Conservation (phyloP, 2,888 invertebrate species). For the Drosophila melanosoma region DNA sequence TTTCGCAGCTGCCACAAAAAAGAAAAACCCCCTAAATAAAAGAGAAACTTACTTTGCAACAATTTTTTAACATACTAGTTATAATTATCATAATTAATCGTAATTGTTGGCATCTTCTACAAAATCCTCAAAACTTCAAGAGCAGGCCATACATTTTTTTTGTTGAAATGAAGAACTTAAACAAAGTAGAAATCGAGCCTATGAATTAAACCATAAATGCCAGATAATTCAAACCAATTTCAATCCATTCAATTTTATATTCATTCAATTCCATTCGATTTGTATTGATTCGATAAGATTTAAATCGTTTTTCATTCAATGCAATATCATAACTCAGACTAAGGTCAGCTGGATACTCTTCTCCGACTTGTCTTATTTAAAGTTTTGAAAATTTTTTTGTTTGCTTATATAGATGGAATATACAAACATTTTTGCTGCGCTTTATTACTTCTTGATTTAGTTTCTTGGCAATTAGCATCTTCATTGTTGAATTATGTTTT, state of each 20-base stretch:
- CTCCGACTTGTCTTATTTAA: constrained; percentile 50
- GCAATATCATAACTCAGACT: constrained; percentile 64
- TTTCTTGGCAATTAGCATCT: constrained; percentile 71
- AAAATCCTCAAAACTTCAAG: not conserved
- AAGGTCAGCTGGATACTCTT: constrained; percentile 61
- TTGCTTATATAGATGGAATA: constrained; percentile 75
- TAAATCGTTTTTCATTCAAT: constrained; percentile 33
- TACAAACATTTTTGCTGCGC: constrained; percentile 44
- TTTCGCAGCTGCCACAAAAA: not conserved
- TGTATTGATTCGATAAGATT: not conserved
- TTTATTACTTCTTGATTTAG: constrained; percentile 51
- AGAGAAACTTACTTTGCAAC: not conserved
- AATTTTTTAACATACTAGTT: not conserved
- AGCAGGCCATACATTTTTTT: not conserved
- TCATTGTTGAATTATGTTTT: constrained; percentile 59
- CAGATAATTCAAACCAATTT: constrained; percentile 30
- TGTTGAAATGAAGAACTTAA: not conserved
- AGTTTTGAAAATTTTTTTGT: constrained; percentile 45
- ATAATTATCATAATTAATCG: constrained; percentile 1
- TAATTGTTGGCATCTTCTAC: not conserved
- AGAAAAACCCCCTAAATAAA: not conserved
- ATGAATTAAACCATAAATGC: constrained; percentile 36
- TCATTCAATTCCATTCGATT: constrained; percentile 28
- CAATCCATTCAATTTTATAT: constrained; percentile 30
- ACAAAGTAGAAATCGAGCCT: constrained; percentile 26